A percentile compares a stretch with the other conserved stretches of the same genome.
Evolutionary conservation across 2,888 invertebrate genomes (phyloP).

Genomic region (Lithosia quadra): DNA sequence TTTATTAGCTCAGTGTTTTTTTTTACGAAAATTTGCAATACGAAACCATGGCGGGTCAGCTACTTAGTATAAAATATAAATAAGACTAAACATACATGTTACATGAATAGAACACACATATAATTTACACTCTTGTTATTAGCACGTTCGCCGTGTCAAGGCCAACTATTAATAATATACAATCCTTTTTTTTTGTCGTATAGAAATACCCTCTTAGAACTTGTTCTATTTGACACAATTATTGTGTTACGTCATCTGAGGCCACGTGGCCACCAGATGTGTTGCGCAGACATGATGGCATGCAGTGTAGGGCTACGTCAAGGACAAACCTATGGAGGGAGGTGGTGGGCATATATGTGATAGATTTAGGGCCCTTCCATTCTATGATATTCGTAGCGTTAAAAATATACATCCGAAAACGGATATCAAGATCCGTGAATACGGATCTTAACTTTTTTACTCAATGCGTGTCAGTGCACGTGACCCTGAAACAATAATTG

Average conservation of each 20-base stretch:
- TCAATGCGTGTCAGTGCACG: no score
- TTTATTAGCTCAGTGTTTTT: no score
- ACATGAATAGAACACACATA: background rate
- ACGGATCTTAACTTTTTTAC: no score
- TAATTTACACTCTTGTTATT: slow-evolving; percentile 1
- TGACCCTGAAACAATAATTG: no score
- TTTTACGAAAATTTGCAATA: no score
- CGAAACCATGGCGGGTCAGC: no score
- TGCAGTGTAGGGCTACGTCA: background rate
- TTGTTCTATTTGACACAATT: slow-evolving; percentile 4
- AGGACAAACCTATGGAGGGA: background rate
- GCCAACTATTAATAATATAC: background rate
- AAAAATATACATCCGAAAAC: no score
- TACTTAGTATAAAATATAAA: no score
- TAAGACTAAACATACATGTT: background rate
- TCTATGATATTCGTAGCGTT: no score
- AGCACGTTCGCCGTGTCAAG: background rate
- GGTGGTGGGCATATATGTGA: no score
- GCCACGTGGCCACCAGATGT: background rate
- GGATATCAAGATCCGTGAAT: no score
- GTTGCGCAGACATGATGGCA: background rate
- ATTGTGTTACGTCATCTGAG: background rate
- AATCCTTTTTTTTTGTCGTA: background rate
- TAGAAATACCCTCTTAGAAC: background rate
- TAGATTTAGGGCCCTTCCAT: no score